Evolutionary conservation across 2,797 vertebrate genomes (phyloP).

Genomic region (Anniella stebbinsi): DNA sequence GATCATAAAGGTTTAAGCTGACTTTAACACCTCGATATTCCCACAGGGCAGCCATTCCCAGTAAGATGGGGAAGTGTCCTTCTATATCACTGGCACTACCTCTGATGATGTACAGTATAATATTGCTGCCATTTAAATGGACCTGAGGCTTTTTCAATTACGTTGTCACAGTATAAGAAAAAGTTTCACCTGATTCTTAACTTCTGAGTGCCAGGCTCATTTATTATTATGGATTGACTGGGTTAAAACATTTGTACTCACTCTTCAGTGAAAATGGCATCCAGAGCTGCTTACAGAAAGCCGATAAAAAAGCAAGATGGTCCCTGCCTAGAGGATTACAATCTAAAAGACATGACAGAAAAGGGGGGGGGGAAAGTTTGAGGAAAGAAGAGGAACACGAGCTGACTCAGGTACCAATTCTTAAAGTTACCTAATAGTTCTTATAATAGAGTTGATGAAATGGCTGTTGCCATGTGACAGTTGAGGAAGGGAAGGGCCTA

Average conservation of each 20-base stretch:
- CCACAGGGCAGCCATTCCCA: background rate
- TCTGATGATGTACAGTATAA: background rate
- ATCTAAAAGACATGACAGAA: background rate
- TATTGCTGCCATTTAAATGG: background rate
- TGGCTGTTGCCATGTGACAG: no score
- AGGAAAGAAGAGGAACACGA: background rate
- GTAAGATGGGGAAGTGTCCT: background rate
- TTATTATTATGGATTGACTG: no score
- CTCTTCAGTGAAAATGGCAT: background rate
- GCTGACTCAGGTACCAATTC: background rate
- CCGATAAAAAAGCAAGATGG: background rate
- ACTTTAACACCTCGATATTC: background rate
- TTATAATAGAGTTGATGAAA: no score
- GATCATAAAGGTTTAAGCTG: background rate
- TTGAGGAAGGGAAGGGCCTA: background rate
- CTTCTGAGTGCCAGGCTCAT: background rate
- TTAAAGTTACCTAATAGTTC: no score
- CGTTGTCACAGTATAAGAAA: background rate
- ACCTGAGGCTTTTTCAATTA: background rate
- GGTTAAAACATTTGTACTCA: background rate
- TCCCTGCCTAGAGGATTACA: background rate
- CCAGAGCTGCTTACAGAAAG: background rate
- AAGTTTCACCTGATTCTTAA: background rate
- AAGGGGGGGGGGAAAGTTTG: no score
- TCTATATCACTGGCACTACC: background rate